Percentiles rank a stretch among this genome's conserved stretches.
These are phyloP conservation scores for Microcebus ravelobensis DNA, from an alignment of 2,113 vertebrate genomes.

Conservation along the genomic window DNA sequence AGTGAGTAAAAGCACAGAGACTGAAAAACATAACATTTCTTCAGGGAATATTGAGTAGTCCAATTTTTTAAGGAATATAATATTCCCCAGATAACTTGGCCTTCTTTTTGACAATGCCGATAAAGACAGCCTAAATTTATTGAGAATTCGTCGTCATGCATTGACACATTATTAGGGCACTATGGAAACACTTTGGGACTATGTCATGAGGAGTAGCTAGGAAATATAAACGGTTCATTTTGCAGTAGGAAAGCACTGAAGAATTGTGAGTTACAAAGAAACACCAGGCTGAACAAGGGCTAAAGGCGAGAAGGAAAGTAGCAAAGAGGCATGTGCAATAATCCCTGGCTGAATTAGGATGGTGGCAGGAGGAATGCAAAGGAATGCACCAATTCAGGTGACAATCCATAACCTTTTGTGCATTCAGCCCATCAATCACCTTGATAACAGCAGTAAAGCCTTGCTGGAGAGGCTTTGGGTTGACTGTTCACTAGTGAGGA, in stretches of 20 bases:
- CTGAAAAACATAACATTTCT: conserved; percentile 4
- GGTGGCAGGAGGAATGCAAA: background rate
- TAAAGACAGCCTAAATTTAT: background rate
- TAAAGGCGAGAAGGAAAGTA: background rate
- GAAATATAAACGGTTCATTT: conserved; percentile 7
- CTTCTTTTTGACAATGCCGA: background rate
- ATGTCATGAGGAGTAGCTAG: background rate
- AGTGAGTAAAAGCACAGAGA: background rate
- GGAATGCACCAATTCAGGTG: background rate
- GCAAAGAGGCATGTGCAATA: background rate
- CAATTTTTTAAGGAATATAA: background rate
- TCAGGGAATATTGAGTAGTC: background rate
- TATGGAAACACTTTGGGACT: background rate
- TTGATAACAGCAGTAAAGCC: background rate
- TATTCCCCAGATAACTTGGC: background rate
- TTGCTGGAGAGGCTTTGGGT: background rate
- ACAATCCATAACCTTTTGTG: background rate
- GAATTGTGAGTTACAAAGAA: conserved; percentile 16
- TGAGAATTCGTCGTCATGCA: background rate
- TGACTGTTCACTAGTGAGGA: background rate
- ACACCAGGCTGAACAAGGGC: background rate
- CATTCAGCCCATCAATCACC: conserved; percentile 36
- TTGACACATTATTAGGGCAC: background rate
- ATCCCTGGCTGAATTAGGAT: background rate
- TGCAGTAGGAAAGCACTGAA: background rate